These are phyloP conservation scores for Smutsia temminckii DNA, from an alignment of 2,797 vertebrate genomes.

Conservation along the genomic window DNA sequence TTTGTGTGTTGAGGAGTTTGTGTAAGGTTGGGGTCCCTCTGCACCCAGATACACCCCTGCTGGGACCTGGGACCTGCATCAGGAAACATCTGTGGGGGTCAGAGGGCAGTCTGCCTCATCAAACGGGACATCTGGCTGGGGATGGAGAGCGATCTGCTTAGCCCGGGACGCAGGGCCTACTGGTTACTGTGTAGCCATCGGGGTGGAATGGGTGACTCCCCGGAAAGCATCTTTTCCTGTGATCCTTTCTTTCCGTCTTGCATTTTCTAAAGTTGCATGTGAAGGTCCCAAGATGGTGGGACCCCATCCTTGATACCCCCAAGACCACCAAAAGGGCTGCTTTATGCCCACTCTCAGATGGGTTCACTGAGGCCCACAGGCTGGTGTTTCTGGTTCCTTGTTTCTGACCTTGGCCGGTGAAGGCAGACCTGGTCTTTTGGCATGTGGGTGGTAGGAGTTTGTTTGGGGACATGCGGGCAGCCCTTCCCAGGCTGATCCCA, in stretches of 20 bases:
- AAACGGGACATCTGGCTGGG: not conserved
- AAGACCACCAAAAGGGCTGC: not conserved
- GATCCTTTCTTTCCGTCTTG: not conserved
- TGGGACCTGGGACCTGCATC: fast-evolving
- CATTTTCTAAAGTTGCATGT: not conserved
- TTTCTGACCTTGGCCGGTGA: not conserved
- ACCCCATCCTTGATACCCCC: not conserved
- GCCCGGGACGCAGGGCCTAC: not conserved
- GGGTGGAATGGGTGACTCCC: not conserved
- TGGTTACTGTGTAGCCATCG: fast-evolving
- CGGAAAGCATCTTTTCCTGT: not conserved
- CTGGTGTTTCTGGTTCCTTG: not conserved
- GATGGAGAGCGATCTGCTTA: fast-evolving
- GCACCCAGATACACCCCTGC: not conserved
- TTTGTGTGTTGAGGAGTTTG: not conserved
- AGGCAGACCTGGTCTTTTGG: not conserved
- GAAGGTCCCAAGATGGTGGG: not conserved
- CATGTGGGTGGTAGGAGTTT: not conserved
- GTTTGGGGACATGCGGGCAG: not conserved
- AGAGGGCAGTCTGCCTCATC: fast-evolving
- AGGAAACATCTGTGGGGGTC: not conserved
- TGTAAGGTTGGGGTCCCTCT: not conserved
- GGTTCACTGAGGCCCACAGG: too few relatives aligned
- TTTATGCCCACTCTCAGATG: not conserved
- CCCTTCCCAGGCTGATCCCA: not conserved